Percentiles rank a stretch among this genome's conserved stretches.
These are phyloP conservation scores for Acipenser transmontanus DNA, from an alignment of 2,797 vertebrate genomes.

Conservation along the genomic window DNA sequence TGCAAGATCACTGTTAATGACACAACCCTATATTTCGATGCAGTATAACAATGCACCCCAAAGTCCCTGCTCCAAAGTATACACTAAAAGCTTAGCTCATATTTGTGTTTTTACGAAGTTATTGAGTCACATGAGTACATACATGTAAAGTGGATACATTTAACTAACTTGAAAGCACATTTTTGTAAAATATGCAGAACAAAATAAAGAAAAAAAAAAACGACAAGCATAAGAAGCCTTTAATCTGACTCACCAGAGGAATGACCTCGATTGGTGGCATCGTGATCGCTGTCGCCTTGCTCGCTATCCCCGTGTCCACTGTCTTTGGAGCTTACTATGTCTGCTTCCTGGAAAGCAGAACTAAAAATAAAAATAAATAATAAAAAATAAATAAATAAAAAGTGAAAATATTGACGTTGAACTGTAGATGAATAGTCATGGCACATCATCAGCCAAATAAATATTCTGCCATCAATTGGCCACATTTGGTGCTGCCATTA, in stretches of 20 bases:
- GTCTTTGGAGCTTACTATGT: slow-evolving; percentile 98
- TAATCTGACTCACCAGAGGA: slow-evolving; percentile 77
- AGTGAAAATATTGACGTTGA: slow-evolving; percentile 27
- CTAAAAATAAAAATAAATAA: slow-evolving; percentile 55
- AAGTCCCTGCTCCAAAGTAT: too few species aligned
- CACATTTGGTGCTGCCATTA: slow-evolving; percentile 50
- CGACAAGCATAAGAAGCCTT: not conserved
- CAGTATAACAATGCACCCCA: too few species aligned
- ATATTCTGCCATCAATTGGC: slow-evolving; percentile 71
- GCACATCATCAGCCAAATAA: slow-evolving; percentile 42
- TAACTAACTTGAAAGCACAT: too few species aligned
- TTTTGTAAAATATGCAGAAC: too few species aligned
- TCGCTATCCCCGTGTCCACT: slow-evolving; percentile 97
- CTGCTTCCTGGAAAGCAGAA: slow-evolving; percentile 96
- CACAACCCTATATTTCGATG: too few species aligned
- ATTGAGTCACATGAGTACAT: too few species aligned
- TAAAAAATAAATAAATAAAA: not conserved
- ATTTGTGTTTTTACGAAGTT: too few species aligned
- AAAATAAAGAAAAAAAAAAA: not conserved
- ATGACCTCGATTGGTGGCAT: slow-evolving; percentile 92
- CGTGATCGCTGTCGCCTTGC: slow-evolving; percentile 96
- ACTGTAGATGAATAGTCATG: slow-evolving; percentile 30
- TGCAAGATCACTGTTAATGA: too few species aligned
- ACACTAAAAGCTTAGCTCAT: too few species aligned
- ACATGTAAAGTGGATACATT: too few species aligned